Evolutionary conservation across 2,888 invertebrate species (phyloP).

Genomic region (Diaphora mendica): DNA sequence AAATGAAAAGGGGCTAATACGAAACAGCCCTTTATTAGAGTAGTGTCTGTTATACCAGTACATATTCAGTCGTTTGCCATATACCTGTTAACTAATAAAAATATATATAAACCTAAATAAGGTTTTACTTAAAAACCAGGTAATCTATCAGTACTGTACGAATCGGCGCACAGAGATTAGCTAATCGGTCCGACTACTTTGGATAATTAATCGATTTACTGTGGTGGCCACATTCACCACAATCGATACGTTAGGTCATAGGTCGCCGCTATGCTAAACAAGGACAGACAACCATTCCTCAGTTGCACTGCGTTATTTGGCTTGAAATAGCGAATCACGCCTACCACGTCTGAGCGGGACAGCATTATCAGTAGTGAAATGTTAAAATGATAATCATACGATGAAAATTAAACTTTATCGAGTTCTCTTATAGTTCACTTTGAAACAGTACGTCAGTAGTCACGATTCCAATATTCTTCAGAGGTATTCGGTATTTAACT

Average conservation of each 20-base stretch:
- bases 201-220: conserved; percentile 76
- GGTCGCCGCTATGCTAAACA: conserved; percentile 77
- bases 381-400: conserved; percentile 65
- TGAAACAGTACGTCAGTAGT: conserved; percentile 51
- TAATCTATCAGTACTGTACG: conserved; percentile 31
- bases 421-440: conserved; percentile 65
- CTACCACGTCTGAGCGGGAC: conserved; percentile 78
- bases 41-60: not conserved
- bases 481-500: conserved; percentile 76
- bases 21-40: not conserved
- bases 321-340: conserved; percentile 83
- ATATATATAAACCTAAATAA: not conserved
- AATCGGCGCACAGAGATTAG: conserved; percentile 58
- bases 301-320: conserved; percentile 71
- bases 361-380: conserved; percentile 81
- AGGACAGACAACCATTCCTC: conserved; percentile 75
- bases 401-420: conserved; percentile 71
- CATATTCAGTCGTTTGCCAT: not conserved
- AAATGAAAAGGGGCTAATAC: not conserved
- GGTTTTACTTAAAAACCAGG: conserved; percentile 2
- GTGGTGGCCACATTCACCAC: conserved; percentile 78
- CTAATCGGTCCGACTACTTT: conserved; percentile 67
- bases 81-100: not conserved
- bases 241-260: conserved; percentile 83
- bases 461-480: conserved; percentile 78